Percentiles rank a stretch among this genome's conserved stretches.
Evolutionary conservation across 2,797 vertebrate species (phyloP).

Genomic region (Alca torda): DNA sequence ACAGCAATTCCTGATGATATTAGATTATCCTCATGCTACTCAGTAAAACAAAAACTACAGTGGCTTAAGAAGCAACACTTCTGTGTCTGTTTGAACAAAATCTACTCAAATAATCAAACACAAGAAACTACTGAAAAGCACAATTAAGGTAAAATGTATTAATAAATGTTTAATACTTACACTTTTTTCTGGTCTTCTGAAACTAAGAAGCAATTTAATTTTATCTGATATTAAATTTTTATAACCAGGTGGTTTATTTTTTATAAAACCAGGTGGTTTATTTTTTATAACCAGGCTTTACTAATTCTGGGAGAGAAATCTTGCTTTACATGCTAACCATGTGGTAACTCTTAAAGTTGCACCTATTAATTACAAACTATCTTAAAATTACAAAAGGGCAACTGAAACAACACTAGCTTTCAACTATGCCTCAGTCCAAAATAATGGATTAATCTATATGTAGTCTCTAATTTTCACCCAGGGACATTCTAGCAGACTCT

Average conservation of each 20-base stretch:
- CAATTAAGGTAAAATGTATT: constrained; percentile 48
- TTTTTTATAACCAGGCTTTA: constrained; percentile 55
- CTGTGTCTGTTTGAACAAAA: constrained; percentile 22
- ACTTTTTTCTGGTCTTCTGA: constrained; percentile 49
- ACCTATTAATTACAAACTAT: constrained; percentile 38
- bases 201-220: constrained; percentile 47
- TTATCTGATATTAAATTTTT: constrained; percentile 57
- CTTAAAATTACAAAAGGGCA: constrained; percentile 32
- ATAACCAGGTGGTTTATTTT: constrained; percentile 51
- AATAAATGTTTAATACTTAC: constrained; percentile 63
- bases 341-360: constrained; percentile 57
- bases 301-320: constrained; percentile 35
- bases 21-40: constrained; percentile 4
- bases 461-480: constrained; percentile 16
- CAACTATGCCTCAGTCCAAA: neutral
- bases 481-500: constrained; percentile 7
- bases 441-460: constrained; percentile 18
- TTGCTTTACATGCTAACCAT: constrained; percentile 47
- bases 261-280: constrained; percentile 51
- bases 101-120: constrained; percentile 43
- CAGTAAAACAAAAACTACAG: constrained; percentile 31
- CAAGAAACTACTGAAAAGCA: constrained; percentile 37
- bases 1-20: constrained; percentile 16
- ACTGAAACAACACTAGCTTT: constrained; percentile 16
- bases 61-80: constrained; percentile 21